Evolutionary conservation across 2,797 vertebrate species (phyloP).

Genomic region (Carapus acus): DNA sequence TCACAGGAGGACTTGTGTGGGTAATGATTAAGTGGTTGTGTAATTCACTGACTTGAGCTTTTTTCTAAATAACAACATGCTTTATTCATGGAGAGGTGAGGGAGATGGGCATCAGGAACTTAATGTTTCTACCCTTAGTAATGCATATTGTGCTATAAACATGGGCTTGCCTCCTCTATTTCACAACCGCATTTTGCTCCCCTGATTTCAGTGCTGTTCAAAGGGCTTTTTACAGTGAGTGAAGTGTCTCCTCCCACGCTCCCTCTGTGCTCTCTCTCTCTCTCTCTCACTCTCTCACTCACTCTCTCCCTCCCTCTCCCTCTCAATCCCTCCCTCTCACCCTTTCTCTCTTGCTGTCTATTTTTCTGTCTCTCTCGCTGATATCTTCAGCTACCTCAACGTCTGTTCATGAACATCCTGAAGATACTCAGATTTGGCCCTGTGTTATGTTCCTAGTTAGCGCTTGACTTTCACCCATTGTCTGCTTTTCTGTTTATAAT

Average conservation of each 20-base stretch:
- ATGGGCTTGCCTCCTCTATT: slow-evolving; percentile 58
- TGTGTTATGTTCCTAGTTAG: slow-evolving; percentile 7
- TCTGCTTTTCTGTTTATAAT: slow-evolving; percentile 21
- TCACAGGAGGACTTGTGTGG: slow-evolving; percentile 12
- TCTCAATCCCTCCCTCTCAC: slow-evolving; percentile 69
- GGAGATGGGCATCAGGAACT: slow-evolving; percentile 40
- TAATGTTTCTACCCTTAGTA: slow-evolving; percentile 39
- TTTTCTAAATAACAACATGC: slow-evolving; percentile 23
- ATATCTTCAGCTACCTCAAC: slow-evolving; percentile 48
- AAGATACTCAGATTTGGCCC: slow-evolving; percentile 32
- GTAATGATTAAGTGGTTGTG: slow-evolving; percentile 21
- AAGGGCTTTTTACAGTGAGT: slow-evolving; percentile 69
- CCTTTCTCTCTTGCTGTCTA: slow-evolving; percentile 22
- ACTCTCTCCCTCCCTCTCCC: slow-evolving; percentile 24
- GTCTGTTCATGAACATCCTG: slow-evolving; percentile 40
- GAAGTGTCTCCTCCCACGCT: slow-evolving; percentile 73
- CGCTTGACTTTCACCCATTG: slow-evolving; percentile 19
- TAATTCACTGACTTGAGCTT: slow-evolving; percentile 10
- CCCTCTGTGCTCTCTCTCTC: slow-evolving; percentile 38
- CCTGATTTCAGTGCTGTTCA: slow-evolving; percentile 54
- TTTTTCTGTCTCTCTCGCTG: slow-evolving; percentile 35
- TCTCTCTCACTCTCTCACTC: too few species aligned
- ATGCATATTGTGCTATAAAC: slow-evolving; percentile 49
- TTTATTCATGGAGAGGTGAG: slow-evolving; percentile 23
- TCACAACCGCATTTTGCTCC: slow-evolving; percentile 59